These are phyloP conservation scores for Caenorhabditis wallacei DNA, from an alignment of 2,888 invertebrate genomes.

Conservation along the genomic window DNA sequence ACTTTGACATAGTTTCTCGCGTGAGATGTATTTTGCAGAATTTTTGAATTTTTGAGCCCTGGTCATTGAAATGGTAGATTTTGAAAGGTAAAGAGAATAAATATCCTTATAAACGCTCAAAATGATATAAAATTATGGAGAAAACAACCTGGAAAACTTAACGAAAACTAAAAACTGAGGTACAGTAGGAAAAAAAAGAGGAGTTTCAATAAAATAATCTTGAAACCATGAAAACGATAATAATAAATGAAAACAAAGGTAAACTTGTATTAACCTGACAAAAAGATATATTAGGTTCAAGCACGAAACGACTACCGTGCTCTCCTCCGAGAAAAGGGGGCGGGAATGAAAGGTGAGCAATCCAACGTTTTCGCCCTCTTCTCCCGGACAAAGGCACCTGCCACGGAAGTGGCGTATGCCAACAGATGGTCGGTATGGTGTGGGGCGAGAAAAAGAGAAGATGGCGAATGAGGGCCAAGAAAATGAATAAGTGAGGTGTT, in stretches of 20 bases:
- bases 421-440: conserved; percentile 68
- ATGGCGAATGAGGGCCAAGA: conserved; percentile 49
- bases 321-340: background rate
- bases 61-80: no score
- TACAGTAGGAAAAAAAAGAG: no score
- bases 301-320: conserved; percentile 3
- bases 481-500: conserved; percentile 62
- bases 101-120: no score
- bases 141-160: no score
- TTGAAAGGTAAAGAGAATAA: no score
- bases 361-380: conserved; percentile 23
- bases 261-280: background rate
- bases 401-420: conserved; percentile 67
- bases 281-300: conserved; percentile 31
- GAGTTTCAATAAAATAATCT: no score
- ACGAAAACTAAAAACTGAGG: no score
- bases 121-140: no score
- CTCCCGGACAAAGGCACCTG: conserved; percentile 65
- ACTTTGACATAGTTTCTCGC: no score
- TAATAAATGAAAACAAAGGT: background rate
- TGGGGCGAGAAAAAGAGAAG: conserved; percentile 59
- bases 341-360: conserved; percentile 54
- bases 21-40: no score
- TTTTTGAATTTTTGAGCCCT: no score
- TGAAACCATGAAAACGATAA: no score